Base-by-base conservation (phyloP, 2,113 vertebrate genomes). In the Megaceryle maxima region DNA sequence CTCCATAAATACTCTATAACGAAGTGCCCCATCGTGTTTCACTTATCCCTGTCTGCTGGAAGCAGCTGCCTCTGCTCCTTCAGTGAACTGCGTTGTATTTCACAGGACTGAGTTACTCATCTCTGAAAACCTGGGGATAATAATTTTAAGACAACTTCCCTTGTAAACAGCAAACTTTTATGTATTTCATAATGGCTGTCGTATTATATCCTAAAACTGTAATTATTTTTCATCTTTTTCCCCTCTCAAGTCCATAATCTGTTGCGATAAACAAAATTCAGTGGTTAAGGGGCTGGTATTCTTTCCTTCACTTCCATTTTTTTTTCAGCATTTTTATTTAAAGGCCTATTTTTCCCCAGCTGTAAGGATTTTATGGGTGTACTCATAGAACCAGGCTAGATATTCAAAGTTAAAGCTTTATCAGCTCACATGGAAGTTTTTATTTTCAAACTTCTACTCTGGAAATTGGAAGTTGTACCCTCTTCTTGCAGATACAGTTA, bases 261-360 rank as follows among this genome's bases (percentile, higher is more conserved):
- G 20, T 70, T 57, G 69, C 7, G 0, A 83, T 79, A 91, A 94
- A 87, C 35, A 89, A 73, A 92, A 64, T 56, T 35, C 48, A 59
- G 5, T 80, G 39, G 87, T 86, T 79, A 51, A 95, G 85, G 74
- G 82, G 48, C 66, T 63, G 77, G 48, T 68, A 41, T 39, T 80
- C 46, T 56, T 73, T 66, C 67, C 39, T 89, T 83, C 70, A n/a
- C 26, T 41, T 41, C 39, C 39, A 41, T 74, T 87, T 84, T 84
- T 84, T 87, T 84, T 82, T 57, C 55, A 92, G 51, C 37, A 28
- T 87, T 95, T 96, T 97, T 90, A 96, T 92, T 94, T 92, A 94
- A 96, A 89, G 53, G 17, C 31, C 19, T 74, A 17, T 73, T 18
- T 73, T 76, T 72, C 66, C 64, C 56, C 64, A 62, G 64, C 80